These are phyloP conservation scores for Rhopilema esculentum DNA, from an alignment of 30 jellyfish, hydroid and myxozoan species.

Conservation along the genomic window DNA sequence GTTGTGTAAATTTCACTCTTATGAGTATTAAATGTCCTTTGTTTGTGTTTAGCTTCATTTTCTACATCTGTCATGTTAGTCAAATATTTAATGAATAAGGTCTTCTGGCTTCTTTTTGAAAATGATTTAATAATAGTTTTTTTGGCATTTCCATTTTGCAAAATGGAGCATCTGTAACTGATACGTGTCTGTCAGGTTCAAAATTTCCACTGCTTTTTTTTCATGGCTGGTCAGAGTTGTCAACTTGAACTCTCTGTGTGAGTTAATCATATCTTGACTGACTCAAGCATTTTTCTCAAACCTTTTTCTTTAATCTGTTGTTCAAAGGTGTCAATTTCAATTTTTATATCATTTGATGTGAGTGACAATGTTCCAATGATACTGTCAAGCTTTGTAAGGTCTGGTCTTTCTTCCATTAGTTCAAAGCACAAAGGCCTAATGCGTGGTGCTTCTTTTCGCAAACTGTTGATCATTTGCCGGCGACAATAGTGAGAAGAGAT, in stretches of 20 bases:
- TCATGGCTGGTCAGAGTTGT: neutral
- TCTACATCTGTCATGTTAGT: too few relatives aligned
- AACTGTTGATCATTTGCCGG: neutral
- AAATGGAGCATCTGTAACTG: too few relatives aligned
- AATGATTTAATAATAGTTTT: too few relatives aligned
- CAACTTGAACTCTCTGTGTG: neutral
- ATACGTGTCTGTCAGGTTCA: too few relatives aligned
- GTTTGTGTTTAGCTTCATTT: too few relatives aligned
- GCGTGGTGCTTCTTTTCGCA: conserved; percentile 13
- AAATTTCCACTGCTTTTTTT: too few relatives aligned
- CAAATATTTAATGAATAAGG: too few relatives aligned
- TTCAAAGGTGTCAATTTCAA: conserved; percentile 30
- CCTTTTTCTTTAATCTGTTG: conserved; percentile 17
- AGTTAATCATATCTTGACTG: neutral
- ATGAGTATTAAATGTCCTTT: too few relatives aligned
- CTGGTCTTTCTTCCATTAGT: conserved; percentile 56
- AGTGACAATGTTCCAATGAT: conserved; percentile 30
- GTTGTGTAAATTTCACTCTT: too few relatives aligned
- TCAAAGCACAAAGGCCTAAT: conserved; percentile 54
- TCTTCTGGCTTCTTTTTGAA: too few relatives aligned
- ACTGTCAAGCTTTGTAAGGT: conserved; percentile 57
- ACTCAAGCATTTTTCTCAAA: neutral
- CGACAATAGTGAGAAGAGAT: neutral
- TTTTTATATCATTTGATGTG: neutral
- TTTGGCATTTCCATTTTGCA: too few relatives aligned